Evolutionary conservation across 1,140 invertebrate species (phyloP).

Genomic region (Periplaneta americana): DNA sequence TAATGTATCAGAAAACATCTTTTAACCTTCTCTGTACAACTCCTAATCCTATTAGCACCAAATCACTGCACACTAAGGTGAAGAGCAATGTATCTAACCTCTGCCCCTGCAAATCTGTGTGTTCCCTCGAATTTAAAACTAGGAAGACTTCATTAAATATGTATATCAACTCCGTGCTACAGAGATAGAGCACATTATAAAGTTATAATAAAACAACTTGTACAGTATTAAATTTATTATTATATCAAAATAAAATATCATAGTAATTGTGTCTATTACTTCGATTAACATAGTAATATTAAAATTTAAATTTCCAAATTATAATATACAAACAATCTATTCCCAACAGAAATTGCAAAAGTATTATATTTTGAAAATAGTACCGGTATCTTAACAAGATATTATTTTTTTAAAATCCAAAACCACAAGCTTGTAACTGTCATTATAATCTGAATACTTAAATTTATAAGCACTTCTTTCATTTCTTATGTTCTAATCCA

Average conservation of each 20-base stretch:
- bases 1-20: background rate
- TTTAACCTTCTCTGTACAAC: background rate
- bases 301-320: background rate
- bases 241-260: background rate
- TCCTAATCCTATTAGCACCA: background rate
- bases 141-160: no score
- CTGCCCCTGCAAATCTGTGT: background rate
- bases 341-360: no score
- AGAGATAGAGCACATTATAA: background rate
- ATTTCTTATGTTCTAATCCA: no score
- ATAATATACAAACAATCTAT: background rate
- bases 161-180: background rate
- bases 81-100: background rate
- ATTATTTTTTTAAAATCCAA: no score
- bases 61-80: background rate
- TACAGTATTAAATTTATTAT: background rate
- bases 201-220: background rate
- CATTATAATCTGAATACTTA: no score
- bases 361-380: no score
- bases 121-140: background rate
- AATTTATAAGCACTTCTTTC: no score
- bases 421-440: no score
- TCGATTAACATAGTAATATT: background rate
- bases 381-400: no score
- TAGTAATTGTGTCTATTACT: no score